phyloP scores from a whole-genome alignment of 2,797 vertebrate species.

The Chaetodon trifasciatus region DNA sequence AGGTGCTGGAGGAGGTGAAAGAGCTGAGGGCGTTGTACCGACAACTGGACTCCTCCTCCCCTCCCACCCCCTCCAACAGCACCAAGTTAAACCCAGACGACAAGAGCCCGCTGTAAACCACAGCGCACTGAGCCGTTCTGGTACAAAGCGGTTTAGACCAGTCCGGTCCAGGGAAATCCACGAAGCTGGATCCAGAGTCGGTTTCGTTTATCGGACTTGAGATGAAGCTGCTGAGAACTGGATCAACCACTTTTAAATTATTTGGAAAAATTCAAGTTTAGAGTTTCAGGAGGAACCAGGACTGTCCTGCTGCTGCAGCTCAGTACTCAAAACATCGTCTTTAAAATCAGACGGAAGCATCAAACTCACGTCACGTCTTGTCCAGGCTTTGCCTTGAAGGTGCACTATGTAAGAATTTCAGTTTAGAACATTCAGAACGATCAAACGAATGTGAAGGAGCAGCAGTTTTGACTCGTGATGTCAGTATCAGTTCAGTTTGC shows the following conservation, averaged over 20 bases:
- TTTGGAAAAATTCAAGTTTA: slow-evolving; percentile 17
- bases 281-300: background rate
- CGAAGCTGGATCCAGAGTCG: background rate
- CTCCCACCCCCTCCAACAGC: slow-evolving; percentile 74
- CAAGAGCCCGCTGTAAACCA: slow-evolving; percentile 88
- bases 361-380: no score
- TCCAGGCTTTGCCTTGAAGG: no score
- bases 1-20: slow-evolving; percentile 92
- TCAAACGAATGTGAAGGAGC: no score
- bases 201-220: slow-evolving; percentile 5
- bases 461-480: no score
- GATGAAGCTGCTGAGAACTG: slow-evolving; percentile 19
- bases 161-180: background rate
- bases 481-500: no score
- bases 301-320: background rate
- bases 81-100: slow-evolving; percentile 82
- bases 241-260: slow-evolving; percentile 30
- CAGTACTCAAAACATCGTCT: background rate
- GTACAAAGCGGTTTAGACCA: background rate
- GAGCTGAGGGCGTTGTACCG: slow-evolving; percentile 90
- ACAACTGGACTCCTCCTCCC: slow-evolving; percentile 81
- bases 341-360: background rate
- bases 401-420: no score
- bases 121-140: background rate
- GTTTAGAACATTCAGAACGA: no score